Evolutionary conservation across 1,140 invertebrate genomes (phyloP).

Genomic region (Elymnias hypermnestra): DNA sequence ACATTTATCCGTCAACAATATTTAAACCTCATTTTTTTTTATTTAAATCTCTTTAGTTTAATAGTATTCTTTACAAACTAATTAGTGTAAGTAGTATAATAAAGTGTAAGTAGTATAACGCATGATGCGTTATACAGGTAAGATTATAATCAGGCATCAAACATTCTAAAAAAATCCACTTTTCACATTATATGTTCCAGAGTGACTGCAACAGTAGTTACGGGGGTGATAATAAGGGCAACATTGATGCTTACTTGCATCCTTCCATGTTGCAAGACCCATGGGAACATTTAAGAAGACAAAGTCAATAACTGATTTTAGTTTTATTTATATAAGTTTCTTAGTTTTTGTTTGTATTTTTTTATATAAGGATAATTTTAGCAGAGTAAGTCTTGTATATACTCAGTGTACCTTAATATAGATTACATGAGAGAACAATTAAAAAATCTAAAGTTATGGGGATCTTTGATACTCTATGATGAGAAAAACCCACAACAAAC

Average conservation of each 20-base stretch:
- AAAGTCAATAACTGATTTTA: neutral
- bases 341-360: neutral
- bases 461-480: too few species aligned
- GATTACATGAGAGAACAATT: too few species aligned
- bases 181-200: slow-evolving; percentile 31
- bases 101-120: too few species aligned
- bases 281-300: slow-evolving; percentile 40
- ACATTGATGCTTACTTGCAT: slow-evolving; percentile 57
- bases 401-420: too few species aligned
- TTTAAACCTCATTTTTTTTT: too few species aligned
- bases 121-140: too few species aligned
- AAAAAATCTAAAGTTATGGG: too few species aligned
- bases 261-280: slow-evolving; percentile 65
- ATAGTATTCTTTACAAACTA: neutral
- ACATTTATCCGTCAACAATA: neutral
- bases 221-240: slow-evolving; percentile 33
- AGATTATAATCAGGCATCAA: too few species aligned
- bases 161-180: neutral
- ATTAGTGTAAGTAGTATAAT: neutral
- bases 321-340: neutral
- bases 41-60: too few species aligned
- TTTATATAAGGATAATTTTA: too few species aligned
- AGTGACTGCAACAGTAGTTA: slow-evolving; percentile 50
- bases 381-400: too few species aligned
- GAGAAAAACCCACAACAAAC: too few species aligned